phyloP scores from a whole-genome alignment of 2,113 vertebrate genomes.

The Oxyura jamaicensis region DNA sequence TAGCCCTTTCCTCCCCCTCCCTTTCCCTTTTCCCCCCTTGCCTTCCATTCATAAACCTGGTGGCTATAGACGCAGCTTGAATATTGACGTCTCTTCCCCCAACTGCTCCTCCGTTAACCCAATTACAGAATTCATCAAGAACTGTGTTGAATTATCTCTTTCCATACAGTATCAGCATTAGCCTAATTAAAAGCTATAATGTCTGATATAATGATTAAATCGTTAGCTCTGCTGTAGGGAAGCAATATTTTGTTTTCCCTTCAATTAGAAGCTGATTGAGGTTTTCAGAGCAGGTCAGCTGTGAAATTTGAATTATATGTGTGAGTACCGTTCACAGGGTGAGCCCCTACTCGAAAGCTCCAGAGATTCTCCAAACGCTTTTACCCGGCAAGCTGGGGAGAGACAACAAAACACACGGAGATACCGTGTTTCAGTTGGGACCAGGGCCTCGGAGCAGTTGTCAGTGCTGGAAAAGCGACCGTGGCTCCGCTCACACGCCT shows the following conservation, averaged over 20 bases:
- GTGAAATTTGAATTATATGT: slow-evolving; percentile 99
- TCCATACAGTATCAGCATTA: slow-evolving; percentile 91
- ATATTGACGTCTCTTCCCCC: slow-evolving; percentile 84
- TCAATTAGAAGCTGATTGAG: slow-evolving; percentile 99
- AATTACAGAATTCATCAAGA: slow-evolving; percentile 90
- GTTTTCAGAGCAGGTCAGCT: slow-evolving; percentile 99
- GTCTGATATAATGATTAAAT: slow-evolving; percentile 97
- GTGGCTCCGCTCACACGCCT: not conserved
- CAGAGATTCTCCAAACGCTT: slow-evolving; percentile 79
- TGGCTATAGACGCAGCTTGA: slow-evolving; percentile 82
- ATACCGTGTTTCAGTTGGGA: not conserved
- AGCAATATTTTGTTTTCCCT: slow-evolving; percentile 95
- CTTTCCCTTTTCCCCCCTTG: not conserved
- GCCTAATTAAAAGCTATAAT: slow-evolving; percentile 96
- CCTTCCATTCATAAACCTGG: slow-evolving; percentile 81
- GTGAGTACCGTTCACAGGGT: slow-evolving; percentile 88
- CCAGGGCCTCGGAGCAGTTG: not conserved
- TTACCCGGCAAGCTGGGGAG: slow-evolving; percentile 69
- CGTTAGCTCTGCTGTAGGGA: slow-evolving; percentile 95
- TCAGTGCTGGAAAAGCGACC: not conserved
- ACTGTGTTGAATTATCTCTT: slow-evolving; percentile 90
- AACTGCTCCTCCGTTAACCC: slow-evolving; percentile 88
- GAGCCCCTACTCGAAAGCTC: slow-evolving; percentile 81
- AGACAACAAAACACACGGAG: slow-evolving; percentile 30
- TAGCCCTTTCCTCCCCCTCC: slow-evolving; percentile 14